A percentile compares a stretch with the other conserved stretches of the same genome.
Evolutionary conservation across 2,797 vertebrate species (phyloP).

Genomic region (Mus spretus): DNA sequence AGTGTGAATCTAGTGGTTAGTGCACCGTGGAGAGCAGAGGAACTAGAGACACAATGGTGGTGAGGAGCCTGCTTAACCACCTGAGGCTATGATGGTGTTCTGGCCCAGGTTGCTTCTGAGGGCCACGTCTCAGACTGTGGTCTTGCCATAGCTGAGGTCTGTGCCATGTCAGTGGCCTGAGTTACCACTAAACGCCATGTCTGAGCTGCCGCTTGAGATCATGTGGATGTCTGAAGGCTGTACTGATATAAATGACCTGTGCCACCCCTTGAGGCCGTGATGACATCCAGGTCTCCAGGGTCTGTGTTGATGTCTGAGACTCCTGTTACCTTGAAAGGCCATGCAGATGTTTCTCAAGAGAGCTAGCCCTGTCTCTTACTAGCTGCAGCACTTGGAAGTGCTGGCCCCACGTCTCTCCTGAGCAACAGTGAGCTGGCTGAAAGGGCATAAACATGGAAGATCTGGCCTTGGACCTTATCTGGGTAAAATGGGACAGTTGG

Average conservation of each 20-base stretch:
- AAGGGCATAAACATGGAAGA: neutral
- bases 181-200: neutral
- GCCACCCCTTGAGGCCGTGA: neutral
- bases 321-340: neutral
- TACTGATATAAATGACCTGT: neutral
- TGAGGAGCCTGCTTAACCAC: neutral
- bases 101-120: neutral
- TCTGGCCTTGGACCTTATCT: neutral
- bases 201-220: neutral
- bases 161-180: neutral
- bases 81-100: neutral
- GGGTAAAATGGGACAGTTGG: neutral
- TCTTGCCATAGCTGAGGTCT: neutral
- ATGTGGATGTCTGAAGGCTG: neutral
- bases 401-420: neutral
- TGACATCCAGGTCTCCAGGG: neutral
- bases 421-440: neutral
- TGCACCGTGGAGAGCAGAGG: neutral
- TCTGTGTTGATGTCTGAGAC: neutral
- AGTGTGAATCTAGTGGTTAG: neutral
- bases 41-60: neutral
- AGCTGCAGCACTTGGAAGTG: neutral
- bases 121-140: neutral
- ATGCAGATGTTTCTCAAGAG: neutral
- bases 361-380: neutral